Base-by-base conservation (phyloP, 2,888 invertebrate species). In the Polietes domitor region DNA sequence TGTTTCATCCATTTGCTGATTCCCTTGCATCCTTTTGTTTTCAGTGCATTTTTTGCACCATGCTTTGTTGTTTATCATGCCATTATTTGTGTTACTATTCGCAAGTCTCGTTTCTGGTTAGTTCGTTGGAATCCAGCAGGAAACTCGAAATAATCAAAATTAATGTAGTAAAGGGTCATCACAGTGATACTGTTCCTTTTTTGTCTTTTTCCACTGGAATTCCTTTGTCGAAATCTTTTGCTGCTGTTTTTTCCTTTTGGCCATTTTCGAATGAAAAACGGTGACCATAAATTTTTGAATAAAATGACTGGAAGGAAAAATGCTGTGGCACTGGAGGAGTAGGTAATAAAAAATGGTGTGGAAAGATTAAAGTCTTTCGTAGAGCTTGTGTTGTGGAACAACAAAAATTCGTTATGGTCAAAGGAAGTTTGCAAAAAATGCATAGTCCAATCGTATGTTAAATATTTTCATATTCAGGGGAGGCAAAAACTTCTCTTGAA, bases 51-150 rank as follows among this genome's bases (percentile, higher is more conserved):
- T 17, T 68, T 55, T 53, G 5, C 41, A 26, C 21, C 28, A n/a
- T 65, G 58, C 43, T 21, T 68, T 68, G 68, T 68, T 68, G 68
- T 68, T 68, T 68, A 68, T 68, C 68, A 43, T 41, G 41, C 68
- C 41, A 68, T 68, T 68, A 68, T 68, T 68, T 68, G 68, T 68
- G 68, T 68, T 68, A 68, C 68, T 43, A 68, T 68, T 68, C 68
- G 37, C 68, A 68, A 68, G 24, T 68, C 41, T 41, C 41, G 68
- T 68, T 41, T 68, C 43, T 68, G 68, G 68, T 68, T 41, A 43
- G 43, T 24, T 41, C 68, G 17, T 41, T 68, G 68, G 68, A 65
- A 68, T 68, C 21, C 68, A 68, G 68, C 68, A 68, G 68, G 68
- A 68, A 68, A 68, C 68, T 43, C 68, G 68, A 68, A 68, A 68